Evolutionary conservation across 2,888 invertebrate species (phyloP).

Genomic region (Ariolimax columbianus): DNA sequence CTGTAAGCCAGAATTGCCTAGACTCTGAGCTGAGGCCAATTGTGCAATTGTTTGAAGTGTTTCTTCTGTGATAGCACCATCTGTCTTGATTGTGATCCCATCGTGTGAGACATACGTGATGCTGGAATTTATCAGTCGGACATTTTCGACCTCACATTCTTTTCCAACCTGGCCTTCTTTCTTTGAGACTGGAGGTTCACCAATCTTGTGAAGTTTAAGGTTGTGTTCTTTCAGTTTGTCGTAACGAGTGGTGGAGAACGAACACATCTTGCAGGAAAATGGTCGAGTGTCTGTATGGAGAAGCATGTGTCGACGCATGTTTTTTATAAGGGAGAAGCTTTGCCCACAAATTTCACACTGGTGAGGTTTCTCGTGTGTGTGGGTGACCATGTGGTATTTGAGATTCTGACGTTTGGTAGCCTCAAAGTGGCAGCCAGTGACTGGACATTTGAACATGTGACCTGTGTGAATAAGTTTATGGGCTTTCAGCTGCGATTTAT

Average conservation of each 20-base stretch:
- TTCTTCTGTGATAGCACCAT: conserved; percentile 52
- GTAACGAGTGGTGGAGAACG: conserved; percentile 80
- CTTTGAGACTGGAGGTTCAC: conserved; percentile 33
- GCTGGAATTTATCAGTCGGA: conserved; percentile 22
- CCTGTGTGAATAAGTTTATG: conserved; percentile 82
- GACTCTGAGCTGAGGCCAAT: conserved; percentile 46
- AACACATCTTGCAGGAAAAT: conserved; percentile 79
- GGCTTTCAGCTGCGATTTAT: conserved; percentile 81
- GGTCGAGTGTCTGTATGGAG: conserved; percentile 72
- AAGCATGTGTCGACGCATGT: conserved; percentile 79
- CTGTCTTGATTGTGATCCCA: conserved; percentile 50
- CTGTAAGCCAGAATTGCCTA: conserved; percentile 15
- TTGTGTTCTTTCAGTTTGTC: conserved; percentile 82
- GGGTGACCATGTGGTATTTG: conserved; percentile 81
- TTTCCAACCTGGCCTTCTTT: conserved; percentile 5
- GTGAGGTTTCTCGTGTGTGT: conserved; percentile 82
- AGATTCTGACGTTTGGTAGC: conserved; percentile 82
- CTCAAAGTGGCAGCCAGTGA: conserved; percentile 79
- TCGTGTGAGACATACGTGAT: conserved; percentile 36
- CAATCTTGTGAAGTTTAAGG: conserved; percentile 73
- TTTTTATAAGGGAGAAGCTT: conserved; percentile 82
- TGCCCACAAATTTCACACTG: conserved; percentile 83
- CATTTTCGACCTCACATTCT: background rate
- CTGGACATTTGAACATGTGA: conserved; percentile 80
- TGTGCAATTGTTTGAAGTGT: conserved; percentile 56